A percentile compares a stretch with the other conserved stretches of the same genome.
These are phyloP conservation scores for Argyresthia albistria DNA, from an alignment of 2,888 invertebrate species.

Conservation along the genomic window DNA sequence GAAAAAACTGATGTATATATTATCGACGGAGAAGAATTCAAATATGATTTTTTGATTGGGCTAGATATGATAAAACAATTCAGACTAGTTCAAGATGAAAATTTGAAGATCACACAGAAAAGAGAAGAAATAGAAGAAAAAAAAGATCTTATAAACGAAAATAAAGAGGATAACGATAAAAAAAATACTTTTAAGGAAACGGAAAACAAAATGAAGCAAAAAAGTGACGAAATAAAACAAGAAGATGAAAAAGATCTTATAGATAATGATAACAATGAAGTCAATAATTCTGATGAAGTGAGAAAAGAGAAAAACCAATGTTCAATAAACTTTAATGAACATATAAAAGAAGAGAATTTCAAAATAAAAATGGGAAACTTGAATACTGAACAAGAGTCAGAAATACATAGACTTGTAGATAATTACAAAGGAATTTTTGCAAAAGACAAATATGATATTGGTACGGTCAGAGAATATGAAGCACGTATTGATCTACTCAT, in stretches of 20 bases:
- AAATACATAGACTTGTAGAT: background rate
- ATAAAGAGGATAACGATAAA: background rate
- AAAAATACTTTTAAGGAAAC: background rate
- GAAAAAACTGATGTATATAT: conserved; percentile 9
- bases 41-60: conserved; percentile 12
- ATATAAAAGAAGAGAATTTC: background rate
- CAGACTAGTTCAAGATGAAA: conserved; percentile 10
- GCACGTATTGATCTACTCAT: conserved; percentile 10
- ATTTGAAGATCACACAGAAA: conserved; percentile 6
- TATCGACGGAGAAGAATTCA: conserved; percentile 10
- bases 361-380: background rate
- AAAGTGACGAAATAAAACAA: too few relatives aligned
- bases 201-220: background rate
- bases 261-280: too few relatives aligned
- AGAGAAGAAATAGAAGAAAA: background rate
- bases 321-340: background rate
- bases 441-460: conserved; percentile 12
- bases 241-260: too few relatives aligned
- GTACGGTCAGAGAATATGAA: conserved; percentile 10
- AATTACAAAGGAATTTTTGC: conserved; percentile 1
- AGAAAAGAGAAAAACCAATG: too few relatives aligned
- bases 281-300: too few relatives aligned
- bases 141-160: background rate
- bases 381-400: background rate
- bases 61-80: conserved; percentile 12